phyloP scores from a whole-genome alignment of 2,797 vertebrate genomes.

The Mallotus villosus region DNA sequence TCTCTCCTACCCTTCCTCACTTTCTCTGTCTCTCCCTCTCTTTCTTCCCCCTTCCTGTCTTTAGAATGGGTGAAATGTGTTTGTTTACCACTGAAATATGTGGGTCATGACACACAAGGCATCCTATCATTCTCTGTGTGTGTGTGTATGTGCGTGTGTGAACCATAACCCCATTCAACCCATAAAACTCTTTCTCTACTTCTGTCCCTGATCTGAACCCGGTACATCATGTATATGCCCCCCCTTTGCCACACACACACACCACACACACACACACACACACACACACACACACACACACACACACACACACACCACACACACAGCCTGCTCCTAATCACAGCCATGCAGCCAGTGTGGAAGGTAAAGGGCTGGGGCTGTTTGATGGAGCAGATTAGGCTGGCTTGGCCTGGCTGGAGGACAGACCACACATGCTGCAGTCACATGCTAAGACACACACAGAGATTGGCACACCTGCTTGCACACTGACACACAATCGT shows the following conservation, averaged over 20 bases:
- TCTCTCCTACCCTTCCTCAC: too few species aligned
- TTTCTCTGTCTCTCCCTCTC: constrained; percentile 2
- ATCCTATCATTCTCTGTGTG: background rate
- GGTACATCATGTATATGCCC: constrained; percentile 52
- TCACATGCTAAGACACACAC: constrained; percentile 56
- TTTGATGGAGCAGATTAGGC: constrained; percentile 67
- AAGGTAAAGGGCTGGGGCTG: constrained; percentile 56
- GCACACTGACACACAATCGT: constrained; percentile 12
- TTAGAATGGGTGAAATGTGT: too few species aligned
- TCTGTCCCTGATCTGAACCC: constrained; percentile 63
- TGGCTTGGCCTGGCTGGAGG: constrained; percentile 53
- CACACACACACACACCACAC: constrained; percentile 28
- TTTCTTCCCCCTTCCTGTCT: background rate
- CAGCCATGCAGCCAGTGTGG: constrained; percentile 42
- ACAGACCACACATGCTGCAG: constrained; percentile 58
- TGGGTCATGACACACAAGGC: background rate
- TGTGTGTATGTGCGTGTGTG: constrained; percentile 15
- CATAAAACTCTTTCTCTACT: constrained; percentile 50
- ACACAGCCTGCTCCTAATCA: constrained; percentile 40
- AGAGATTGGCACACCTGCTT: constrained; percentile 59
- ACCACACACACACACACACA: constrained; percentile 15
- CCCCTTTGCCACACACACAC: background rate
- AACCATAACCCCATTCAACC: constrained; percentile 32
- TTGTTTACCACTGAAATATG: constrained; percentile 38
- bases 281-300: constrained; percentile 26